Percentiles rank a stretch among this genome's conserved stretches.
phyloP scores from a whole-genome alignment of 2,797 vertebrate species.

The Lutjanus campechanus region DNA sequence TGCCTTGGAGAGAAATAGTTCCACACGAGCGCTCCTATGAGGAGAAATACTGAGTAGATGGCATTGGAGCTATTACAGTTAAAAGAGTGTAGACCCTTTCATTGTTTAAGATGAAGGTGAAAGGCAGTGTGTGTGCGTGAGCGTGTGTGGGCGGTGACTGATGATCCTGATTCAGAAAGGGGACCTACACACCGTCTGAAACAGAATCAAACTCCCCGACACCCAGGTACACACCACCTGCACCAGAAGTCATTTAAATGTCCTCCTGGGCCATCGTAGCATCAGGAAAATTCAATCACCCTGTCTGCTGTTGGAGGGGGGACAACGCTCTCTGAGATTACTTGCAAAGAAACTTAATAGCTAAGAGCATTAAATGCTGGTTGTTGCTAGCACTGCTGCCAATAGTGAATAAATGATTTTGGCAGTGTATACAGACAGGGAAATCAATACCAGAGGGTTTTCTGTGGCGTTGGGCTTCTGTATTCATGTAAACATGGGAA shows the following conservation, averaged over 20 bases:
- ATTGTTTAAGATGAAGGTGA: slow-evolving; percentile 80
- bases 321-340: slow-evolving; percentile 81
- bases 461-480: slow-evolving; percentile 93
- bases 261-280: slow-evolving; percentile 80
- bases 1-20: slow-evolving; percentile 48
- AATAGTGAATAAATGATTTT: slow-evolving; percentile 98
- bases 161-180: slow-evolving; percentile 78
- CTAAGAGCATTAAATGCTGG: slow-evolving; percentile 90
- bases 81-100: slow-evolving; percentile 67
- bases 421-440: slow-evolving; percentile 93
- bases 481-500: slow-evolving; percentile 98
- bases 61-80: slow-evolving; percentile 70
- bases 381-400: slow-evolving; percentile 92
- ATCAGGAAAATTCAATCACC: slow-evolving; percentile 83
- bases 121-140: slow-evolving; percentile 37
- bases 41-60: slow-evolving; percentile 72
- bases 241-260: slow-evolving; percentile 82
- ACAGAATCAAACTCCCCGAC: slow-evolving; percentile 76
- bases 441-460: slow-evolving; percentile 98
- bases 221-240: slow-evolving; percentile 80
- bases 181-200: slow-evolving; percentile 72
- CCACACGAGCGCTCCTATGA: slow-evolving; percentile 48
- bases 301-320: slow-evolving; percentile 75
- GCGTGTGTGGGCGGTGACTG: slow-evolving; percentile 79
- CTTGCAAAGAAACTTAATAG: slow-evolving; percentile 88